Conservation (phyloP, 2,797 vertebrate species). For the Erithacus rubecula region DNA sequence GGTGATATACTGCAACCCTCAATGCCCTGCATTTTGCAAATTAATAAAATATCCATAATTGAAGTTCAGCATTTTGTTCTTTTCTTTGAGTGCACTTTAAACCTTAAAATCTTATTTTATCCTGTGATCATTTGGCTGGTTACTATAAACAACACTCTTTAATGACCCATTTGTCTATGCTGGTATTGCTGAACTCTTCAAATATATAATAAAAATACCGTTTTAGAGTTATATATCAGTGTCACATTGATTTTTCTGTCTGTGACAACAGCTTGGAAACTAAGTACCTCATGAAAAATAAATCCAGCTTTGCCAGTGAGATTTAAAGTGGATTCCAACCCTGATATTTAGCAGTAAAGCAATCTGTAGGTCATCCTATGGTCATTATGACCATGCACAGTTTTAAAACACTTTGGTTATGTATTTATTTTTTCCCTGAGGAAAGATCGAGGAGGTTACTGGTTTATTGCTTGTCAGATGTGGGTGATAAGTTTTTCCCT, state of each 20-base stretch:
- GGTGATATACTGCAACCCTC: neutral
- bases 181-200: neutral
- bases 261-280: neutral
- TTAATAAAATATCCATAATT: neutral
- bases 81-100: neutral
- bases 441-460: neutral
- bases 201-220: neutral
- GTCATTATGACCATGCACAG: neutral
- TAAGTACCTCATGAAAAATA: neutral
- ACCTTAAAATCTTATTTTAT: neutral
- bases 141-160: neutral
- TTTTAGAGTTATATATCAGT: neutral
- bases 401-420: neutral
- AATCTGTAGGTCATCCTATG: neutral
- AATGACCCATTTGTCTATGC: neutral
- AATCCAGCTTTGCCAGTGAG: neutral
- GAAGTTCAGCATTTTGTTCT: neutral
- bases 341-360: neutral
- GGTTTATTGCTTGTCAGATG: neutral
- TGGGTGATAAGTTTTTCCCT: neutral
- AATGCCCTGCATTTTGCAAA: neutral
- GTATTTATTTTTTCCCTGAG: neutral
- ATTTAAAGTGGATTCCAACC: neutral
- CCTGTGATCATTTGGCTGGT: neutral
- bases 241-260: neutral